Evolutionary conservation across 2,888 invertebrate species (phyloP).

Genomic region (Gastracanthus pulcherrimus): DNA sequence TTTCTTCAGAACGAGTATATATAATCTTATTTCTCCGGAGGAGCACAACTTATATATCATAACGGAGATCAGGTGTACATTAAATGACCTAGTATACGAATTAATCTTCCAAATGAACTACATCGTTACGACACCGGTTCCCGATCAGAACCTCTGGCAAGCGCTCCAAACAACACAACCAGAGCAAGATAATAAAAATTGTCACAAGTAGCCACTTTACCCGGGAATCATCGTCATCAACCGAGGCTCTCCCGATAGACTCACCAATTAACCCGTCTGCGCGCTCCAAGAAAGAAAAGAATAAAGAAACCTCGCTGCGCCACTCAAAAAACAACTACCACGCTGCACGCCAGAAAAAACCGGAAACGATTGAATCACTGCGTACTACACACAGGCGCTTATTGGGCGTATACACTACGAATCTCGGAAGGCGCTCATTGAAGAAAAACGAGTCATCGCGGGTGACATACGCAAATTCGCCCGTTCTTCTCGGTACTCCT

Average conservation of each 20-base stretch:
- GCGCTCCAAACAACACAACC: background rate
- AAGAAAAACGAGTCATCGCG: slow-evolving; percentile 34
- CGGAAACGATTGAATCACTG: slow-evolving; percentile 51
- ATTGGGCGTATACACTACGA: too few species aligned
- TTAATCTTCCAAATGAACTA: too few species aligned
- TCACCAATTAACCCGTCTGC: background rate
- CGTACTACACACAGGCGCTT: background rate
- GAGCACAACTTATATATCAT: too few species aligned
- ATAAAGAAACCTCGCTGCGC: background rate
- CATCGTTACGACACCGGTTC: too few species aligned
- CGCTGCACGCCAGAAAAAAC: slow-evolving; percentile 40
- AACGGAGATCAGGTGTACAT: too few species aligned
- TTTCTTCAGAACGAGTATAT: background rate
- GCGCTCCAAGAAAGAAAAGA: background rate
- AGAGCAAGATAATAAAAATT: background rate
- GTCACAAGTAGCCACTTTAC: background rate
- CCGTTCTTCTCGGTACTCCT: slow-evolving; percentile 42
- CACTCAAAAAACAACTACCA: too few species aligned
- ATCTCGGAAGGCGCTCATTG: slow-evolving; percentile 10
- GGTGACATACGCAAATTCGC: slow-evolving; percentile 40
- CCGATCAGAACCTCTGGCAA: too few species aligned
- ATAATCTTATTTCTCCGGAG: too few species aligned
- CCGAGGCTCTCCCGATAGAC: background rate
- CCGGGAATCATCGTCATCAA: background rate
- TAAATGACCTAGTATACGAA: too few species aligned